Evolutionary conservation across 2,888 invertebrate species (phyloP), one percentile per base, ranked within the genome.

Genomic region (Drosophila fulvimacula): DNA sequence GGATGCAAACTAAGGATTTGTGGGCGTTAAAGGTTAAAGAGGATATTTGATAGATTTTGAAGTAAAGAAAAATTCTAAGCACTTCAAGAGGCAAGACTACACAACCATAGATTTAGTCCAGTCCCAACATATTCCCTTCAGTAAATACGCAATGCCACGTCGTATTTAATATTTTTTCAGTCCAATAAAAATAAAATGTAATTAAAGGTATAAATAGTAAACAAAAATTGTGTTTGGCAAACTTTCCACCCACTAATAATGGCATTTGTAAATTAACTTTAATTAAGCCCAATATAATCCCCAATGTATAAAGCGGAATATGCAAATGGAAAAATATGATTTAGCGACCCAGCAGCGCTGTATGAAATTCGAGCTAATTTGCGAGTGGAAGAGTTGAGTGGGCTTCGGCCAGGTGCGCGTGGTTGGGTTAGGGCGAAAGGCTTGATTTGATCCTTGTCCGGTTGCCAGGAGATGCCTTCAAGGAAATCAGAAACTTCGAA

Each of bases 291-390:
- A 30, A 30, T 17, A 11, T 30, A 48, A 48, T 48, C 46, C 30
- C 17, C 7, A 10, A 48, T 10, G 24, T 15, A 24, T n/a, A 24
- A 10, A 24, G 24, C 44, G n/a, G n/a, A 9, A 15, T 17, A 10
- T 30, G 30, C 10, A 30, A 48, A 46, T 46, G 27, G n/a, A 10
- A 46, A 44, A 46, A 46, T 27, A 46, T 46, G 46, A 27, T n/a
- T 46, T n/a, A 17, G 27, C 46, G n/a, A n/a, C 5, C 24, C n/a
- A 46, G n/a, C n/a, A n/a, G n/a, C n/a, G n/a, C n/a, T n/a, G n/a
- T n/a, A n/a, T n/a, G 44, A 27, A 44, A 46, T 3, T 27, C 10
- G 27, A 46, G 44, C 27, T n/a, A 27, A 46, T 46, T 46, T 27
- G 46, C 1, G 27, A 1, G 5, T 2, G 27, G 44, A n/a, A n/a